Evolutionary conservation across 2,113 vertebrate species (phyloP).

Genomic region (Ranitomeya imitator): DNA sequence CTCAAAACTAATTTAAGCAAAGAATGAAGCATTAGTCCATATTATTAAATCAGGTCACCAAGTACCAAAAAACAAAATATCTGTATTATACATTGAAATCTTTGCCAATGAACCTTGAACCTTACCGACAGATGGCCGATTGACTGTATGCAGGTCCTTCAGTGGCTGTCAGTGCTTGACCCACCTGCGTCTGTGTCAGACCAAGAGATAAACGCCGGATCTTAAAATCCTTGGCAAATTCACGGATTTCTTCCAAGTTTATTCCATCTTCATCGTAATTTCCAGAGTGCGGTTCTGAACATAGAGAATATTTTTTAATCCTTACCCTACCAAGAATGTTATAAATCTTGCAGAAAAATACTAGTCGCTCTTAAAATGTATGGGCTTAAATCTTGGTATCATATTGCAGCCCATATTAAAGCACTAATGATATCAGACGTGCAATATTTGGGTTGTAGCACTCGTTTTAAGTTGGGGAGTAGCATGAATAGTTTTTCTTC

Average conservation of each 20-base stretch:
- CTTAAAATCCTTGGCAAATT: slow-evolving; percentile 98
- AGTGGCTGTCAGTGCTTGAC: slow-evolving; percentile 91
- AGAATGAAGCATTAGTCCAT: not conserved
- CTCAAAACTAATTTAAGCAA: not conserved
- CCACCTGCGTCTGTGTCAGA: slow-evolving; percentile 95
- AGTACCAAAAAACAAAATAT: not conserved
- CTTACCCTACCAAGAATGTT: too few species aligned
- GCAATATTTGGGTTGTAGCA: too few species aligned
- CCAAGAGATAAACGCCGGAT: slow-evolving; percentile 91
- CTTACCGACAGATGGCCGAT: slow-evolving; percentile 94
- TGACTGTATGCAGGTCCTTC: slow-evolving; percentile 97
- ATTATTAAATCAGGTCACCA: not conserved
- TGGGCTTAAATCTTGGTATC: too few species aligned
- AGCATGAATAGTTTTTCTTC: too few species aligned
- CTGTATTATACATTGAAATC: not conserved
- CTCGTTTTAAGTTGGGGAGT: too few species aligned
- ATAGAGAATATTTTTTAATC: not conserved
- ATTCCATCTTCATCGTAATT: slow-evolving; percentile 84
- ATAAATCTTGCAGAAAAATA: too few species aligned
- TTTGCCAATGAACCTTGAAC: not conserved
- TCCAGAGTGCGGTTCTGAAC: slow-evolving; percentile 80
- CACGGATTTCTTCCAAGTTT: slow-evolving; percentile 94
- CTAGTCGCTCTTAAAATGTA: too few species aligned
- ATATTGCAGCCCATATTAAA: too few species aligned
- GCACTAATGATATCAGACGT: too few species aligned